These are phyloP conservation scores for Drosophila nr. medialis DNA, from an alignment of 2,888 invertebrate species.

Conservation along the genomic window DNA sequence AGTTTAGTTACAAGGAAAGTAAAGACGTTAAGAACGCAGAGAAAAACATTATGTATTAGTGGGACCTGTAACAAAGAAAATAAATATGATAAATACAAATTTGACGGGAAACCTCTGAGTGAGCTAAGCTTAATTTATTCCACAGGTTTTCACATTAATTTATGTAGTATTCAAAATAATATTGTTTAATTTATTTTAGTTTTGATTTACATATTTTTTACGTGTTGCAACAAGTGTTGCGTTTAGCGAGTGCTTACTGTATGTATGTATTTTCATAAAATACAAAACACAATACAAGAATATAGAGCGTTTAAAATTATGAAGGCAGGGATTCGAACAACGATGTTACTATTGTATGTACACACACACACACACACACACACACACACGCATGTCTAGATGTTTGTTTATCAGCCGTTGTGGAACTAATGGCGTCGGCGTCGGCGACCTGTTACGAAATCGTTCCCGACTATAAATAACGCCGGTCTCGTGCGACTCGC, in stretches of 20 bases:
- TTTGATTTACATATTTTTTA: background rate
- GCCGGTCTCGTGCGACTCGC: constrained; percentile 61
- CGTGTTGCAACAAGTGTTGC: background rate
- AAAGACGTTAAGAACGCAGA: background rate
- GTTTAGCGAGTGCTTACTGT: constrained; percentile 1
- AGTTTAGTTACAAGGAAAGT: too few relatives aligned
- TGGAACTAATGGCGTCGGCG: constrained; percentile 29
- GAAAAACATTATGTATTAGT: background rate
- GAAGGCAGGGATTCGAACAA: constrained; percentile 3
- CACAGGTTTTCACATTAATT: background rate
- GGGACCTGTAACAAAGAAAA: background rate
- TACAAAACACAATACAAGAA: constrained; percentile 24
- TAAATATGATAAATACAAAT: background rate
- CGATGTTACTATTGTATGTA: background rate
- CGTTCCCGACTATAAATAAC: constrained; percentile 61
- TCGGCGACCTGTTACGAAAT: constrained; percentile 55
- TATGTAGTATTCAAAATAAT: background rate
- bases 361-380: background rate
- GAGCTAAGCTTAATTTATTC: background rate
- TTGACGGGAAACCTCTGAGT: background rate
- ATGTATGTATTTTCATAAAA: constrained; percentile 25
- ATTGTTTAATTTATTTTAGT: background rate
- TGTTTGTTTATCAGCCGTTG: constrained; percentile 63
- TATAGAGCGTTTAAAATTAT: background rate
- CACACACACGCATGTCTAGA: constrained; percentile 12